Evolutionary conservation across 2,113 vertebrate species (phyloP).

Genomic region (Triplophysa rosa): DNA sequence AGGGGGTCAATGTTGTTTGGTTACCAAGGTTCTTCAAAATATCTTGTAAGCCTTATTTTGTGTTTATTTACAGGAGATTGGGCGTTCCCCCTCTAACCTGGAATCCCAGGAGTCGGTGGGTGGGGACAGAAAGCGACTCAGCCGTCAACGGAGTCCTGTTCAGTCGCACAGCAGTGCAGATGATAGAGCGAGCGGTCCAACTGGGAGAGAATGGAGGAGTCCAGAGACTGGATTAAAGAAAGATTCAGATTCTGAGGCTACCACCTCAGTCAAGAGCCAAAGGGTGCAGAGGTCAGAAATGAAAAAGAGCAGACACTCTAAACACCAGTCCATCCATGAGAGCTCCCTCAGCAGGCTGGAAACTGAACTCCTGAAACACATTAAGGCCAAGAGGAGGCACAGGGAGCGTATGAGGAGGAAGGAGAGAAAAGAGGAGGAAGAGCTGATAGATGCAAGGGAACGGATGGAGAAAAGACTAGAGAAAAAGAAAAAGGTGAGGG

Average conservation of each 20-base stretch:
- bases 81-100: slow-evolving; percentile 33
- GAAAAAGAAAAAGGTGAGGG: slow-evolving; percentile 65
- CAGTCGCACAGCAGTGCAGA: slow-evolving; percentile 14
- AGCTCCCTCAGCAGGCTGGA: slow-evolving; percentile 51
- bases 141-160: slow-evolving; percentile 26
- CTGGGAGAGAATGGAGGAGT: slow-evolving; percentile 27
- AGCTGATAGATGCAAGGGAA: slow-evolving; percentile 34
- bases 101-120: slow-evolving; percentile 15
- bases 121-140: slow-evolving; percentile 16
- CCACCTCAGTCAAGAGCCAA: slow-evolving; percentile 11
- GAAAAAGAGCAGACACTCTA: slow-evolving; percentile 64
- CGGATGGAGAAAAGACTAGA: slow-evolving; percentile 44
- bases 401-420: slow-evolving; percentile 60
- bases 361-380: slow-evolving; percentile 51
- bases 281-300: slow-evolving; percentile 54
- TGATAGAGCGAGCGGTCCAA: slow-evolving; percentile 3
- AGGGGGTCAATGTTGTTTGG: no score
- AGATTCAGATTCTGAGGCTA: slow-evolving; percentile 21
- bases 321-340: slow-evolving; percentile 56
- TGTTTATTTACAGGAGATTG: slow-evolving; percentile 63
- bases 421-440: slow-evolving; percentile 44
- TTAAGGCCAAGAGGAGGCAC: slow-evolving; percentile 55
- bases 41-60: neutral
- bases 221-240: slow-evolving; percentile 26
- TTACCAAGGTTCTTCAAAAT: no score